A percentile compares a stretch with the other conserved stretches of the same genome.
Evolutionary conservation across 2,888 invertebrate species (phyloP).

Genomic region (Biston stratarius): DNA sequence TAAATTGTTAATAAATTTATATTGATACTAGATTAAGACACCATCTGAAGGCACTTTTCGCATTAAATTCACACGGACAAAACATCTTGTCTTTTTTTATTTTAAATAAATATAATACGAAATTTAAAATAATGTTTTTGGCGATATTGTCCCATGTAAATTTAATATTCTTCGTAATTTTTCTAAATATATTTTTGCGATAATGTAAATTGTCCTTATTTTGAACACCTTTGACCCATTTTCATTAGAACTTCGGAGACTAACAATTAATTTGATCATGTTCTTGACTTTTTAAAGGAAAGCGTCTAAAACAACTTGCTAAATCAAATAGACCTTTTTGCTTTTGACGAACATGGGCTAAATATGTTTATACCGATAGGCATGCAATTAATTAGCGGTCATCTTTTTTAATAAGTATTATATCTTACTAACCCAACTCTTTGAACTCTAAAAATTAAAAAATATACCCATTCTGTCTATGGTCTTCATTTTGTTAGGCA

Average conservation of each 20-base stretch:
- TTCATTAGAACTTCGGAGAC: no score
- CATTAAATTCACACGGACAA: constrained; percentile 24
- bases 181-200: constrained; percentile 12
- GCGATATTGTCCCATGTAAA: constrained; percentile 12
- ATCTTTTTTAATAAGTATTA: no score
- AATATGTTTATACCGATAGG: not conserved
- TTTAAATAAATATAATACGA: constrained; percentile 24
- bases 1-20: constrained; percentile 48
- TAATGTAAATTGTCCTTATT: constrained; percentile 14
- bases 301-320: no score
- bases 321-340: not conserved
- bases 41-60: constrained; percentile 48
- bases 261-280: not conserved
- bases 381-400: no score
- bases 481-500: not conserved
- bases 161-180: constrained; percentile 1
- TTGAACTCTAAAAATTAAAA: not conserved
- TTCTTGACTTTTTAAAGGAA: not conserved
- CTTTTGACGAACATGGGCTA: not conserved
- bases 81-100: constrained; percentile 19
- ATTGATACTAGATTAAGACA: constrained; percentile 49
- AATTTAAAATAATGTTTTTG: constrained; percentile 14
- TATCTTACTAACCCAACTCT: not conserved
- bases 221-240: constrained; percentile 6
- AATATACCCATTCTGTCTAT: not conserved